phyloP scores from a whole-genome alignment of 2,888 invertebrate genomes.

The Rhyacophila evoluta region DNA sequence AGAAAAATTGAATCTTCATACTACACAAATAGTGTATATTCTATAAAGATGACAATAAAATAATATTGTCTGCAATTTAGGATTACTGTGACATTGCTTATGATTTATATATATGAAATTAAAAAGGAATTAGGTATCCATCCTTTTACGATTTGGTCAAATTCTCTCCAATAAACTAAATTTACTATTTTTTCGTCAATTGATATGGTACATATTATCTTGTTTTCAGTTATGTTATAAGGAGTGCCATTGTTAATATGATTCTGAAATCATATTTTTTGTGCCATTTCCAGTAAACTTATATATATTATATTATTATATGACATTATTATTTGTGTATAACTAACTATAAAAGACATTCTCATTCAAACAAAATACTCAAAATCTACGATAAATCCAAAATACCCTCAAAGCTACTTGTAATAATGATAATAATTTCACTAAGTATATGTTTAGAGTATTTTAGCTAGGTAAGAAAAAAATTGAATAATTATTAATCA shows the following conservation, averaged over 20 bases:
- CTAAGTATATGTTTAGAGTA: constrained; percentile 6
- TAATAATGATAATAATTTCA: constrained; percentile 12
- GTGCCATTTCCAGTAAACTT: background rate
- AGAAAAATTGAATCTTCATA: too few relatives aligned
- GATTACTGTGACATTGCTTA: too few relatives aligned
- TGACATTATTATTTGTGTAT: background rate
- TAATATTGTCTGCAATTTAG: too few relatives aligned
- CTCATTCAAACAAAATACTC: background rate
- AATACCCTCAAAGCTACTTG: constrained; percentile 4
- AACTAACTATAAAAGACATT: background rate
- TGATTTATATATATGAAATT: too few relatives aligned
- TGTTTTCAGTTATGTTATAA: background rate
- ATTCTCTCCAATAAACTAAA: background rate
- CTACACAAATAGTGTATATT: too few relatives aligned
- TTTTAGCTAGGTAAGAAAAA: constrained; percentile 13
- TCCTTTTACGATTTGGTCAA: too few relatives aligned
- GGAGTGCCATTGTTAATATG: constrained; percentile 2
- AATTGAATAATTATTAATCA: background rate
- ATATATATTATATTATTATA: background rate
- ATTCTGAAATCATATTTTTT: background rate
- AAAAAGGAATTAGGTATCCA: too few relatives aligned
- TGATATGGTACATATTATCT: background rate
- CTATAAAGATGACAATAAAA: too few relatives aligned
- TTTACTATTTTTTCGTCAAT: background rate
- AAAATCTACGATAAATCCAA: background rate